Conservation (phyloP, 2,113 vertebrate genomes). For the Dipodomys stephensi region DNA sequence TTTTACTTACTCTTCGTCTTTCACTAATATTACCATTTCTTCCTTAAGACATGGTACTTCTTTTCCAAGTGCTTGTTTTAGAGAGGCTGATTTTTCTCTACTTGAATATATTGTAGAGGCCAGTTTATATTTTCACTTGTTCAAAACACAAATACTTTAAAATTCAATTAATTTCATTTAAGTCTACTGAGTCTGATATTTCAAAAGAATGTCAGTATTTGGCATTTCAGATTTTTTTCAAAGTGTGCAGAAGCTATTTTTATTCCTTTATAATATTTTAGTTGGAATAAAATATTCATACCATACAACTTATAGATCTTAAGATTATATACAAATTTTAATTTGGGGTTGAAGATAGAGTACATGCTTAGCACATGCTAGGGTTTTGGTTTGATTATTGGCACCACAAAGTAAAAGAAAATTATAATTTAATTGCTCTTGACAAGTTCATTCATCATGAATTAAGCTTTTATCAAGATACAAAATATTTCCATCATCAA, state of each 20-base stretch:
- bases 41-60: neutral
- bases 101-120: neutral
- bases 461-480: neutral
- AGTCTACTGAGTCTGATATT: neutral
- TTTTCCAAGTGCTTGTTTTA: neutral
- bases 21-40: neutral
- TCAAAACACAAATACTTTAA: neutral
- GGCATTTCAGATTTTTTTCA: neutral
- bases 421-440: neutral
- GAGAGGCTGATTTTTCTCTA: neutral
- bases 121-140: neutral
- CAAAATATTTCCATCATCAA: neutral
- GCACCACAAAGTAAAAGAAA: too few relatives aligned
- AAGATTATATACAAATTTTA: neutral
- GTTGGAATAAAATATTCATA: neutral
- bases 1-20: neutral
- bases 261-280: neutral
- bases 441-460: neutral
- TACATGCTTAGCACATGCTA: too few relatives aligned
- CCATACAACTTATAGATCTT: neutral
- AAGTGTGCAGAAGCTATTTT: neutral
- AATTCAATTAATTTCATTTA: neutral
- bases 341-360: neutral
- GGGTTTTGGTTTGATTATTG: too few relatives aligned
- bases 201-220: neutral